Base-by-base conservation (phyloP, 2,888 invertebrate species). In the Liposcelis brunnea region DNA sequence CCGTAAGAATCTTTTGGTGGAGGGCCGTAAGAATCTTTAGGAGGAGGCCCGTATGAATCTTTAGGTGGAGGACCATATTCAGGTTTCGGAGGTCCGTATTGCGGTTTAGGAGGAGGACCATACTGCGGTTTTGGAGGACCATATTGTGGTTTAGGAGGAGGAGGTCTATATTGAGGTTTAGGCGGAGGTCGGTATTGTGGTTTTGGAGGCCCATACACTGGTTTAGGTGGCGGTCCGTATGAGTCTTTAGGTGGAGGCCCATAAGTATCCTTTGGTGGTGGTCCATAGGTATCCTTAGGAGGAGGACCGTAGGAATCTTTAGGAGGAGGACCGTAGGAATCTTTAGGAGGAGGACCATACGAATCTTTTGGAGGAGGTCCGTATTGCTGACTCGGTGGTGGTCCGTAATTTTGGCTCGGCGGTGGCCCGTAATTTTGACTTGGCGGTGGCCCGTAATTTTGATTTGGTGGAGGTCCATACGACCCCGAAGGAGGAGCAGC, bases 81-180 rank as follows among this genome's bases (percentile, higher is more conserved):
- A 11, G 53, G 53, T 47, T 57, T 54, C 15, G 42, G 44, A 26
- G 49, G 53, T 31, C 49, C 46, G 56, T 55, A 47, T 53, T 45
- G 46, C 16, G 55, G 56, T 45, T 58, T 57, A 49, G 31, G 49
- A 44, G 43, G 37, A 35, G 45, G 43, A 21, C 48, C 47, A 43
- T 50, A 50, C n/a, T 49, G 47, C 16, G 55, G 56, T 45, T 58
- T 57, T 12, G 61, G 58, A 21, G 62, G 55, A 8, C 59, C 60
- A 45, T 58, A 61, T n/a, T 49, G 53, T 16, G 51, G 52, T 43
- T 59, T 60, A 2, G 18, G 53, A 0, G 52, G 45, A 3, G 59
- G 60, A 14, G 58, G 58, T 1, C 56, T 18, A 15, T 75, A 74
- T 47, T 70, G 63, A 0, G 70, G 66, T 49, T 72, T 72, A 1